Evolutionary conservation across 2,113 vertebrate species (phyloP).

Genomic region (Diphyllodes magnificus): DNA sequence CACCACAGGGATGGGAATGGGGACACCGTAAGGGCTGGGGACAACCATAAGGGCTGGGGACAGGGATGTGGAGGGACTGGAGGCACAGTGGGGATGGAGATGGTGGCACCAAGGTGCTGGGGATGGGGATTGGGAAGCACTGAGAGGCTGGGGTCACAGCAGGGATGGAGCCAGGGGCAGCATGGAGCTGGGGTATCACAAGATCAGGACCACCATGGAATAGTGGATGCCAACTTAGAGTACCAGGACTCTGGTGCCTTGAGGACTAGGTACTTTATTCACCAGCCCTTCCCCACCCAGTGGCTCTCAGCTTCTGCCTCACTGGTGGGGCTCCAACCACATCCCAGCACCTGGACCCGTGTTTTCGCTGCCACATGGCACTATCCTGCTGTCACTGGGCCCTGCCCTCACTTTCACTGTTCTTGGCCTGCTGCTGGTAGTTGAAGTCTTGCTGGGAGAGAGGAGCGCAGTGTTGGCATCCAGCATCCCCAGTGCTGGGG

Average conservation of each 20-base stretch:
- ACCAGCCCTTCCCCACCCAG: neutral
- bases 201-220: neutral
- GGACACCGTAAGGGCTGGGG: neutral
- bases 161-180: neutral
- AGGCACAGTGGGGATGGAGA: neutral
- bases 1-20: neutral
- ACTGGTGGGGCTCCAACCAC: neutral
- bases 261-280: neutral
- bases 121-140: neutral
- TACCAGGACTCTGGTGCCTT: fast-evolving
- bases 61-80: neutral
- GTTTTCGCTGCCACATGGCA: neutral
- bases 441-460: neutral
- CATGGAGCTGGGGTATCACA: neutral
- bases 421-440: neutral
- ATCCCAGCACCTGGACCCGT: fast-evolving
- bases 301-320: neutral
- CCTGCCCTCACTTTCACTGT: neutral
- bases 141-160: neutral
- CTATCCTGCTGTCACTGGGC: neutral
- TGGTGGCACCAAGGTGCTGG: neutral
- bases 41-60: neutral
- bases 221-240: neutral
- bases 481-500: neutral
- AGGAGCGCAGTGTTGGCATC: fast-evolving